These are phyloP conservation scores for Pocota personata DNA, from an alignment of 2,888 invertebrate species.

Conservation along the genomic window DNA sequence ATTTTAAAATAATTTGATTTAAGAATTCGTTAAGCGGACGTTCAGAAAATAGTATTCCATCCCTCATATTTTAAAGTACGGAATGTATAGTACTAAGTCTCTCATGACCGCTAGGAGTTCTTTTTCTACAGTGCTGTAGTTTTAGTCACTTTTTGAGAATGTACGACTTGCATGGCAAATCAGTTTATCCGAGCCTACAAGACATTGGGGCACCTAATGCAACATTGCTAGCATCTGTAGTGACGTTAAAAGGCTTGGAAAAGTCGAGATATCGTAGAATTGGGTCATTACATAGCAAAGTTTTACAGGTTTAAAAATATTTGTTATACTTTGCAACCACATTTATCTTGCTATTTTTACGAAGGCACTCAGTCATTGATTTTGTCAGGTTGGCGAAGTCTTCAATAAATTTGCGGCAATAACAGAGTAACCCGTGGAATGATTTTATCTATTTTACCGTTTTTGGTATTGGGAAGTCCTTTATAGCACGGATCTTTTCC, in stretches of 20 bases:
- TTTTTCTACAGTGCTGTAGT: constrained; percentile 75
- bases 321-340: constrained; percentile 5
- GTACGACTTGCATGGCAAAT: constrained; percentile 76
- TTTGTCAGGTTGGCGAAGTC: constrained; percentile 53
- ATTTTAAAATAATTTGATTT: background rate
- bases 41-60: constrained; percentile 36
- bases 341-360: constrained; percentile 20
- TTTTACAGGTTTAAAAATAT: constrained; percentile 44
- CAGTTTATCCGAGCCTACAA: constrained; percentile 67
- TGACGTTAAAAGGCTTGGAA: constrained; percentile 74
- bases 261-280: constrained; percentile 78
- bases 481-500: constrained; percentile 17
- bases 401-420: constrained; percentile 39
- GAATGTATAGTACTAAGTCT: background rate
- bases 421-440: constrained; percentile 49
- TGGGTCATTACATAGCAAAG: constrained; percentile 69
- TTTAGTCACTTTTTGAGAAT: constrained; percentile 71
- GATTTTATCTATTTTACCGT: constrained; percentile 42
- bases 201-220: constrained; percentile 75
- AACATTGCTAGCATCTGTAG: constrained; percentile 76
- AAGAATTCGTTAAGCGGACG: constrained; percentile 16
- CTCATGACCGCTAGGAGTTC: constrained; percentile 75
- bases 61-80: background rate
- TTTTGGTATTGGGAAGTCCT: constrained; percentile 40
- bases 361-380: constrained; percentile 71